Conservation (phyloP, 2,888 invertebrate species). For the Parnassius mnemosyne region DNA sequence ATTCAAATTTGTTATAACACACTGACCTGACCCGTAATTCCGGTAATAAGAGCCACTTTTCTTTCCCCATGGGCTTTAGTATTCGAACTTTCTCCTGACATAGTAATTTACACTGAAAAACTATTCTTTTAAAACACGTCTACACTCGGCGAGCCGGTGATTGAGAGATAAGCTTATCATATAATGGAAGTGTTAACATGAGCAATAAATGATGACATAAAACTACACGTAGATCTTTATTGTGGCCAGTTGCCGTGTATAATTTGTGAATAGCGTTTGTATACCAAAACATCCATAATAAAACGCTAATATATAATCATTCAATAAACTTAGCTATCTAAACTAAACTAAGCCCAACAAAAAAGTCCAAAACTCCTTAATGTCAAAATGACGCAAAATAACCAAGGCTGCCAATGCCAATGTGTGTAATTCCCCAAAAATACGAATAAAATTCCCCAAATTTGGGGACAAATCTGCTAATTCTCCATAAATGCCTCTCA, state of each 20-base stretch:
- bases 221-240: neutral
- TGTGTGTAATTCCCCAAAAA: too few relatives aligned
- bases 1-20: neutral
- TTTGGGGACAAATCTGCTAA: too few relatives aligned
- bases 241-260: neutral
- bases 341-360: too few relatives aligned
- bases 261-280: neutral
- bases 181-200: constrained; percentile 3
- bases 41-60: constrained; percentile 95
- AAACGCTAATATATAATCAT: neutral
- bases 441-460: too few relatives aligned
- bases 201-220: constrained; percentile 16
- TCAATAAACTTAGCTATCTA: too few relatives aligned
- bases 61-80: constrained; percentile 43
- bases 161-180: constrained; percentile 27
- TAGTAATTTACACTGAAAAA: constrained; percentile 33
- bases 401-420: too few relatives aligned
- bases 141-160: constrained; percentile 35
- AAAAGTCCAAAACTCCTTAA: too few relatives aligned
- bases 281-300: neutral
- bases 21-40: constrained; percentile 97
- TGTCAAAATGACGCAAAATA: too few relatives aligned
- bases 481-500: too few relatives aligned
- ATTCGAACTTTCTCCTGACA: constrained; percentile 62
- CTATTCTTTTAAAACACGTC: constrained; percentile 36